Percentiles rank a stretch among this genome's conserved stretches.
Evolutionary conservation across 1,140 invertebrate species (phyloP).

Genomic region (Bathynomus jamesi): DNA sequence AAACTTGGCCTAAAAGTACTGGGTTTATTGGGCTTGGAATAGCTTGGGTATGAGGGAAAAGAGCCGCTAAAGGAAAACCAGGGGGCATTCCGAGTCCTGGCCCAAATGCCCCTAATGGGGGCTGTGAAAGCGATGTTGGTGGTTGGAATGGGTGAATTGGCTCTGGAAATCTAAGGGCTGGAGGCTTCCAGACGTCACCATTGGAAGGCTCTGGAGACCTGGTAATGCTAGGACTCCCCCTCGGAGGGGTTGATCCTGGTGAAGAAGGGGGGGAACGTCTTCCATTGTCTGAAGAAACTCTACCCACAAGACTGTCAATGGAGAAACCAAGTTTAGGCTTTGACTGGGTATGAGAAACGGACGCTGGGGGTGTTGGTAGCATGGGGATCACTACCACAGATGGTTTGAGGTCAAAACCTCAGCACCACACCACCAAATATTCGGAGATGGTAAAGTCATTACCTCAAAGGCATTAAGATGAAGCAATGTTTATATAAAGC

Average conservation of each 20-base stretch:
- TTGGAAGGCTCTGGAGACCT: not conserved
- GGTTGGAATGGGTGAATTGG: not conserved
- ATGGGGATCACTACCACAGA: too few relatives aligned
- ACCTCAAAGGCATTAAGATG: too few relatives aligned
- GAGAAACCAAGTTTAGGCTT: constrained; percentile 10
- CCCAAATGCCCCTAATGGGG: not conserved
- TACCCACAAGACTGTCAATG: constrained; percentile 11
- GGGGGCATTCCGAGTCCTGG: not conserved
- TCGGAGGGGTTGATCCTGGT: not conserved
- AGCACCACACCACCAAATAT: too few relatives aligned
- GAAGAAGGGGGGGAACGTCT: not conserved
- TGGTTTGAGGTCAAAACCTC: too few relatives aligned
- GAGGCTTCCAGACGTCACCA: not conserved
- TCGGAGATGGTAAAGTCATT: too few relatives aligned
- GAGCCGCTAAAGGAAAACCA: not conserved
- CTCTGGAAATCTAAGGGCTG: not conserved
- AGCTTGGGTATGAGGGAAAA: not conserved
- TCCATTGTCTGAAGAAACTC: too few relatives aligned
- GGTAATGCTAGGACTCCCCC: not conserved
- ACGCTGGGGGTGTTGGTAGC: not conserved
- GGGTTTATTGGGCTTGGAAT: not conserved
- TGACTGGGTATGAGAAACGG: not conserved
- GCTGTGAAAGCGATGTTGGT: not conserved
- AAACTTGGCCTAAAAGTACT: not conserved
- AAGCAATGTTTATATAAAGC: not conserved